Evolutionary conservation across 1,140 invertebrate species (phyloP).

Genomic region (Conus betulinus): DNA sequence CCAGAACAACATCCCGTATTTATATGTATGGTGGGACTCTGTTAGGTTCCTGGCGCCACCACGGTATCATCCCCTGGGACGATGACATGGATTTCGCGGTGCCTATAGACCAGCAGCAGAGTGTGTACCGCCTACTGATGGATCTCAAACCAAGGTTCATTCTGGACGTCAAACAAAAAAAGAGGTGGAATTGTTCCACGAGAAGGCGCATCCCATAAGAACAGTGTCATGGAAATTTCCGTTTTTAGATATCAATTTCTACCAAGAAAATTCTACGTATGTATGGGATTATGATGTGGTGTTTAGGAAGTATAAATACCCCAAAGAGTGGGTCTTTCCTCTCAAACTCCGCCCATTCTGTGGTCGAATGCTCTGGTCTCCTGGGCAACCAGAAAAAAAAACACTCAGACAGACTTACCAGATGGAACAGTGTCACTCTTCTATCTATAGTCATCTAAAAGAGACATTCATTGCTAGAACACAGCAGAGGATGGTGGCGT

Average conservation of each 20-base stretch:
- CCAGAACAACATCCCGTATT: constrained; percentile 44
- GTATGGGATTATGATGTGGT: constrained; percentile 46
- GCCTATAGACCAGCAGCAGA: neutral
- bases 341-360: constrained; percentile 35
- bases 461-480: neutral
- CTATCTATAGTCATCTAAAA: neutral
- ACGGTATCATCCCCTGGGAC: constrained; percentile 61
- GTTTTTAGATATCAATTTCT: constrained; percentile 52
- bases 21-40: constrained; percentile 52
- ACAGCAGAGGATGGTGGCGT: neutral
- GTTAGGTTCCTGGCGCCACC: constrained; percentile 60
- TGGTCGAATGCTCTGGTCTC: constrained; percentile 39
- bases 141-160: neutral
- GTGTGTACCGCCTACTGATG: neutral
- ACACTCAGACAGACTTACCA: neutral
- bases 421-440: neutral
- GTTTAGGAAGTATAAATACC: constrained; percentile 11
- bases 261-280: constrained; percentile 45
- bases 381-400: constrained; percentile 28
- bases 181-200: neutral
- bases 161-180: neutral
- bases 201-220: neutral
- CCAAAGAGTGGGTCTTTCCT: constrained; percentile 45
- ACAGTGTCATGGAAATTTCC: constrained; percentile 37
- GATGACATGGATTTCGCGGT: constrained; percentile 57